phyloP scores from a whole-genome alignment of 2,797 vertebrate genomes.

The Siniperca scherzeri region DNA sequence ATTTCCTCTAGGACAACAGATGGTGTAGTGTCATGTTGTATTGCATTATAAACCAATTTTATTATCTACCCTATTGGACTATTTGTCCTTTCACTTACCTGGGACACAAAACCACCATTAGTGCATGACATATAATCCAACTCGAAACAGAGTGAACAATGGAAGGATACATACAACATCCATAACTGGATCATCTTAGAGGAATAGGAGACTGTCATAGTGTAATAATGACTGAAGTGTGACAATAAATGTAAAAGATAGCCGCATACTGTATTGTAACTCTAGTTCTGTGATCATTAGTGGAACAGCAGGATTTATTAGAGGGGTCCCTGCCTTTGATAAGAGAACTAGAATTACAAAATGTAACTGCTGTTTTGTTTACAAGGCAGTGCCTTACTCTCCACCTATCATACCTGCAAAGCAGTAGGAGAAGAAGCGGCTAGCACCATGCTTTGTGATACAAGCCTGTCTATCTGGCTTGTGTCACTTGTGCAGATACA shows the following conservation, averaged over 20 bases:
- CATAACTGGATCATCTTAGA: constrained; percentile 13
- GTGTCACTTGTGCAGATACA: neutral
- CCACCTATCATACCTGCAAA: neutral
- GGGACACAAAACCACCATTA: constrained; percentile 10
- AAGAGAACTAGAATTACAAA: neutral
- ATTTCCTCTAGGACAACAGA: constrained; percentile 37
- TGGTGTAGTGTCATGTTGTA: constrained; percentile 20
- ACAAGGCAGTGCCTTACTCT: neutral
- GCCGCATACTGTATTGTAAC: neutral
- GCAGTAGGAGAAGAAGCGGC: neutral
- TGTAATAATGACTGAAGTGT: neutral
- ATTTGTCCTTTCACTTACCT: constrained; percentile 47
- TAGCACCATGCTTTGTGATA: neutral
- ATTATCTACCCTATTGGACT: constrained; percentile 4
- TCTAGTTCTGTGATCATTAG: neutral
- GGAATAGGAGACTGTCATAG: neutral
- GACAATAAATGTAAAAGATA: neutral
- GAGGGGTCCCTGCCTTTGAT: neutral
- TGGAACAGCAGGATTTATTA: neutral
- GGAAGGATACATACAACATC: constrained; percentile 1
- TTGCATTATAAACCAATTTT: constrained; percentile 28
- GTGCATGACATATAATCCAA: constrained; percentile 23
- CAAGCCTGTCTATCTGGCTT: neutral
- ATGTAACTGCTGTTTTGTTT: neutral
- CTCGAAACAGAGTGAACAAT: constrained; percentile 10